A percentile compares a stretch with the other conserved stretches of the same genome.
phyloP scores from a whole-genome alignment of 2,797 vertebrate species.

The Arrhamphus sclerolepis region DNA sequence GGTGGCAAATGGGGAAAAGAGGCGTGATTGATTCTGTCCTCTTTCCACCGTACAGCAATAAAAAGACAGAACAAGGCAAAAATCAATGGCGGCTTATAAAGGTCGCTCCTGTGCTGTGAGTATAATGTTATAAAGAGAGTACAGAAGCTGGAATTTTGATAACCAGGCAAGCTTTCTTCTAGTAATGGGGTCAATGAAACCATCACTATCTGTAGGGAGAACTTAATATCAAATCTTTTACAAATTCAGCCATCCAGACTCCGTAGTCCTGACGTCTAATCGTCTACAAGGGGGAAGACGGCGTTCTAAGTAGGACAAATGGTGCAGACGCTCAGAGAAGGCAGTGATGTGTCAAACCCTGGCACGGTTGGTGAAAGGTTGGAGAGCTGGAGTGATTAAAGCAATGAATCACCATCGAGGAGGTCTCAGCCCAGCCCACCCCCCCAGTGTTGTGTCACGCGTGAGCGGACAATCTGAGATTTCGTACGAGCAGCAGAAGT shows the following conservation, averaged over 20 bases:
- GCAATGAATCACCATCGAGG: constrained; percentile 76
- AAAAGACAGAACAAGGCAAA: constrained; percentile 39
- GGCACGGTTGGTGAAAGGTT: constrained; percentile 53
- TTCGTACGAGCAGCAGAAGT: constrained; percentile 35
- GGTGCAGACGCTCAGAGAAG: constrained; percentile 40
- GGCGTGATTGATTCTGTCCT: constrained; percentile 51
- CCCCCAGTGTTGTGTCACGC: constrained; percentile 49
- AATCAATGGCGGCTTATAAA: constrained; percentile 59
- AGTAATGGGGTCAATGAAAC: too few species aligned
- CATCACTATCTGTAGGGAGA: too few species aligned
- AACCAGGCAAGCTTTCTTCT: not conserved
- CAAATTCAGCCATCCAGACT: constrained; percentile 12
- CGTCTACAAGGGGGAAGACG: constrained; percentile 41
- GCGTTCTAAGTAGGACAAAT: constrained; percentile 74
- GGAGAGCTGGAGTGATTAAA: constrained; percentile 75
- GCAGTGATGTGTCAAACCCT: constrained; percentile 68
- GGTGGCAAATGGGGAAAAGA: constrained; percentile 36
- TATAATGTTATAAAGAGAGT: constrained; percentile 21
- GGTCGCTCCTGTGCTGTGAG: constrained; percentile 26
- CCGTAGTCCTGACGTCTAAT: constrained; percentile 38
- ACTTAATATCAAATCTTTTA: not conserved
- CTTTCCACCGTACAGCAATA: constrained; percentile 48
- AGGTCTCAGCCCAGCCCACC: constrained; percentile 40
- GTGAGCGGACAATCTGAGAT: constrained; percentile 30
- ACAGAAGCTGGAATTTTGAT: not conserved